Conservation (phyloP, 2,113 vertebrate species). For the Vanacampus margaritifer region DNA sequence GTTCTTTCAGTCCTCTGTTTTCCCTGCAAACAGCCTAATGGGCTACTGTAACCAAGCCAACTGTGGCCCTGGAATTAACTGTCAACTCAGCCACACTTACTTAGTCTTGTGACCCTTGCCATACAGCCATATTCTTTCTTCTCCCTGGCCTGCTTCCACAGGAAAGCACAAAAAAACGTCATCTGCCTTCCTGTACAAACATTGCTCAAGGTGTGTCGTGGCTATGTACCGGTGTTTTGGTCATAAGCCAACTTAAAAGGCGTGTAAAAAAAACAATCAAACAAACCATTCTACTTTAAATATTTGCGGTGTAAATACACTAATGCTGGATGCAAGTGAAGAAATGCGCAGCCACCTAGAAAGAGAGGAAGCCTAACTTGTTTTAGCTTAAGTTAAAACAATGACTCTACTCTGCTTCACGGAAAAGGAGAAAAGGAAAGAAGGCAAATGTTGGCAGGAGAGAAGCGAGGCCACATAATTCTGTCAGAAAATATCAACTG, state of each 20-base stretch:
- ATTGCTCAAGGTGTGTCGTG: constrained; percentile 12
- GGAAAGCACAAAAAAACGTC: constrained; percentile 44
- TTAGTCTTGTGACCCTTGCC: constrained; percentile 22
- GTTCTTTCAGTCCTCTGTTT: constrained; percentile 13
- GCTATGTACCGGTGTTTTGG: constrained; percentile 2
- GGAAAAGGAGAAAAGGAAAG: constrained; percentile 17
- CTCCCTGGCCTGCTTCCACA: constrained; percentile 36
- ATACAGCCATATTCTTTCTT: constrained; percentile 28
- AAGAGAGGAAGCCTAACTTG: background rate
- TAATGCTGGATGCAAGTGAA: background rate
- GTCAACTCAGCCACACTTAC: constrained; percentile 34
- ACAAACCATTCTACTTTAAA: background rate
- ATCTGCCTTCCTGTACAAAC: constrained; percentile 20
- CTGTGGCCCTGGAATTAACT: constrained; percentile 19
- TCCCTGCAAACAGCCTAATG: constrained; percentile 30
- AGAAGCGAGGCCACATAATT: background rate
- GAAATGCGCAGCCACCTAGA: constrained; percentile 6
- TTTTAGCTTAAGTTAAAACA: constrained; percentile 12
- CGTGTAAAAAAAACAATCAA: background rate
- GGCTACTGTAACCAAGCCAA: constrained; percentile 45
- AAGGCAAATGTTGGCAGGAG: background rate
- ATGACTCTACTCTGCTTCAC: constrained; percentile 14
- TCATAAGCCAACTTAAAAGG: background rate
- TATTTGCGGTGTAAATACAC: background rate
- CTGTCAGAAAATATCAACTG: constrained; percentile 22